Evolutionary conservation across 1,140 invertebrate species (phyloP).

Genomic region (fruit fly (Drosophila melanogaster)): DNA sequence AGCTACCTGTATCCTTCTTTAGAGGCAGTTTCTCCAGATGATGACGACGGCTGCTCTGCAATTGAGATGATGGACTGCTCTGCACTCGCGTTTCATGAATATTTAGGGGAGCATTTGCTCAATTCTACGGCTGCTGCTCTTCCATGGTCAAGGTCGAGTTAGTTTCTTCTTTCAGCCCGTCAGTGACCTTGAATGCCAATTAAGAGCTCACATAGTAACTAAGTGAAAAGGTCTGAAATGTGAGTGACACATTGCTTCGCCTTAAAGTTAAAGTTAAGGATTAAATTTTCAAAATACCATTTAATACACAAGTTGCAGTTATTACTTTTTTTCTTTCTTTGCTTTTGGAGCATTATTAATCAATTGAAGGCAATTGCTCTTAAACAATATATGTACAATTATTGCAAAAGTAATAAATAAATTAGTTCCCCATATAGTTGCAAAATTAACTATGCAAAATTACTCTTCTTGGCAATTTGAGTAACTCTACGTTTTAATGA

Average conservation of each 20-base stretch:
- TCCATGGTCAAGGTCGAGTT: conserved; percentile 26
- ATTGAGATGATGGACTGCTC: conserved; percentile 40
- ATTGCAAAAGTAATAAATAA: neutral
- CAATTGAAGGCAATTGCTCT: too few species aligned
- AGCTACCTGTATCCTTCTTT: conserved; percentile 3
- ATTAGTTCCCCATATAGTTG: too few species aligned
- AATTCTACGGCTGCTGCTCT: neutral
- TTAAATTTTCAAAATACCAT: too few species aligned
- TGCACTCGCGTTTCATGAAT: conserved; percentile 36
- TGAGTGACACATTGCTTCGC: neutral
- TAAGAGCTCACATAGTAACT: neutral
- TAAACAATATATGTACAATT: neutral
- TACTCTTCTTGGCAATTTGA: conserved; percentile 23
- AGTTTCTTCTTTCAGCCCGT: neutral
- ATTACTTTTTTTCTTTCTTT: too few species aligned
- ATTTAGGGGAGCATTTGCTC: conserved; percentile 32
- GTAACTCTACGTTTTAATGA: conserved; percentile 43
- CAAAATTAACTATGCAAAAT: too few species aligned
- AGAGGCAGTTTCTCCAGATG: conserved; percentile 6
- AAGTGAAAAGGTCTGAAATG: neutral
- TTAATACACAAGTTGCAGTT: too few species aligned
- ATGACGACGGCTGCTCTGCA: conserved; percentile 34
- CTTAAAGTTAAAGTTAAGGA: too few species aligned
- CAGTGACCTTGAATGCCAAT: conserved; percentile 12
- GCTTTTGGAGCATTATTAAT: too few species aligned